Conservation (phyloP, 1,140 invertebrate genomes). For the Chionoecetes opilio region DNA sequence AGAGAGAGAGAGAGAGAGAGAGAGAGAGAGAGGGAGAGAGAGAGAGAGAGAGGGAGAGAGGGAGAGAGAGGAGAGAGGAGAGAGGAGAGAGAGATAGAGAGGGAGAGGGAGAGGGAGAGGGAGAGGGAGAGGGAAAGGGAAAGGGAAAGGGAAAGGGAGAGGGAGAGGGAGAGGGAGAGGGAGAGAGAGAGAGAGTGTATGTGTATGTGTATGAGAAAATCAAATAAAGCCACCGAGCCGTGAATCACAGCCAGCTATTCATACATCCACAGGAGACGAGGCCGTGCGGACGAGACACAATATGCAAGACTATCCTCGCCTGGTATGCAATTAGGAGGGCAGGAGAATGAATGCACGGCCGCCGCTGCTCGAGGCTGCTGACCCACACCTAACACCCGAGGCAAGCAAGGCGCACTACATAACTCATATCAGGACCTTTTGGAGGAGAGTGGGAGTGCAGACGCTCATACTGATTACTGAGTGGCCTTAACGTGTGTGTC, state of each 20-base stretch:
- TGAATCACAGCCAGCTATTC: not conserved
- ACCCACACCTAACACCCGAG: no score
- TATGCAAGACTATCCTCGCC: not conserved
- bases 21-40: constrained; percentile 11
- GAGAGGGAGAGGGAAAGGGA: not conserved
- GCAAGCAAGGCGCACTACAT: no score
- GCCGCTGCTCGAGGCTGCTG: no score
- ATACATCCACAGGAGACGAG: not conserved
- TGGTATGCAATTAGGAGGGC: not conserved
- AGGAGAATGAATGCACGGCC: not conserved
- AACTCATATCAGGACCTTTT: no score
- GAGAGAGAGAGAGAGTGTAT: constrained; percentile 3
- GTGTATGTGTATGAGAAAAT: no score
- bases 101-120: not conserved
- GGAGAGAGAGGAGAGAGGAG: no score
- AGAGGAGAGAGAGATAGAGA: no score
- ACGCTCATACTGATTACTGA: no score
- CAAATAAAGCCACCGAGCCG: not conserved
- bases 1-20: not conserved
- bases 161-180: not conserved
- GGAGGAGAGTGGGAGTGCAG: no score
- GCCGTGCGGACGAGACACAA: not conserved
- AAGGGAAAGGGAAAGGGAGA: not conserved
- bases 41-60: not conserved
- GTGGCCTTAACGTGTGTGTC: no score